phyloP scores from a whole-genome alignment of 2,113 vertebrate genomes.

The Neodon shergylaensis region DNA sequence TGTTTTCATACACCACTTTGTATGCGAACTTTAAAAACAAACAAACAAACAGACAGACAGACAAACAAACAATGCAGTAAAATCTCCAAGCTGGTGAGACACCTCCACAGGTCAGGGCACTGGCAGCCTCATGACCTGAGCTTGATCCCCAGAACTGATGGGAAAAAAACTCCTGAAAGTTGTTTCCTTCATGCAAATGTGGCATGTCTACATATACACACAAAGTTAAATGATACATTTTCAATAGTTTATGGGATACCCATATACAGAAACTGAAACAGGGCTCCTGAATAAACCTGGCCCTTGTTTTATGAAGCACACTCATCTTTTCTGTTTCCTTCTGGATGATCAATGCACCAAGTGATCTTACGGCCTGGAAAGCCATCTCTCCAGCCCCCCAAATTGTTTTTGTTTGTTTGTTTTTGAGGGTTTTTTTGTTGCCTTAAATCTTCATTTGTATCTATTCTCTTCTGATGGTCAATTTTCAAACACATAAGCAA shows the following conservation, averaged over 20 bases:
- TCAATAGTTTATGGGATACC: background rate
- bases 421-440: background rate
- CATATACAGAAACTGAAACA: conserved; percentile 22
- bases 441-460: background rate
- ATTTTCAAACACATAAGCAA: conserved; percentile 13
- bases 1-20: background rate
- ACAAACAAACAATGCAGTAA: background rate
- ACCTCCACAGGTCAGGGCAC: background rate
- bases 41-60: background rate
- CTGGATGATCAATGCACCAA: background rate
- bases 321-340: background rate
- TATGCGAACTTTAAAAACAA: background rate
- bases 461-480: background rate
- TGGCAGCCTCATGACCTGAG: background rate
- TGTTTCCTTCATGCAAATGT: no score
- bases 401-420: no score
- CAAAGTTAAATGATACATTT: background rate
- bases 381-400: background rate
- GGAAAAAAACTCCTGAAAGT: background rate
- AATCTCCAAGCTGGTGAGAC: background rate
- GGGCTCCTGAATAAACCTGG: conserved; percentile 32
- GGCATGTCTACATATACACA: background rate
- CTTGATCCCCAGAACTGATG: background rate
- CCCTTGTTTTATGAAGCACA: background rate
- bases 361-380: background rate